Percentiles rank a stretch among this genome's conserved stretches.
These are phyloP conservation scores for Bubo bubo DNA, from an alignment of 2,113 vertebrate species.

Conservation along the genomic window DNA sequence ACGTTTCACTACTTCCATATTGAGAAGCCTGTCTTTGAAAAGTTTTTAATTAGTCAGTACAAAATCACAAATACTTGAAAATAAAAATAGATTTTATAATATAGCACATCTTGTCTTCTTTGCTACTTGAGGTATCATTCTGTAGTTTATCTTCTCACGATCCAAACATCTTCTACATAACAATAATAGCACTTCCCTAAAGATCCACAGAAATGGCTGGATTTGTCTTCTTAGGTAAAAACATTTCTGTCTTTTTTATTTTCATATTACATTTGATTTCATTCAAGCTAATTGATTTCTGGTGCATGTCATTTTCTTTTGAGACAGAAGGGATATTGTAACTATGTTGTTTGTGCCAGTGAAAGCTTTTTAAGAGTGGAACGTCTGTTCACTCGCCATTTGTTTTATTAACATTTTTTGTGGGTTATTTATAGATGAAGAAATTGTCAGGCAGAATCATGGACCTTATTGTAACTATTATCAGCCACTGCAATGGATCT, in stretches of 20 bases:
- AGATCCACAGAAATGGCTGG: background rate
- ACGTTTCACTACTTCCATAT: background rate
- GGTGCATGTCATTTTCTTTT: fast-evolving
- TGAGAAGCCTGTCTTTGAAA: background rate
- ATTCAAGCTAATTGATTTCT: background rate
- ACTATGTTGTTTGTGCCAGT: background rate
- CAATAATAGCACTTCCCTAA: background rate
- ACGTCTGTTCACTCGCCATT: background rate
- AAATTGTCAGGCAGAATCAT: background rate
- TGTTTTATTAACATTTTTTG: background rate
- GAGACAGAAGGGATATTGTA: background rate
- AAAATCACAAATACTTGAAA: background rate
- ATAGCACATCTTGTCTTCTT: background rate
- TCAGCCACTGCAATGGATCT: background rate
- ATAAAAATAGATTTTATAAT: background rate
- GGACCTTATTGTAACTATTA: background rate
- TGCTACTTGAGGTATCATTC: background rate
- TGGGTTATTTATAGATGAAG: background rate
- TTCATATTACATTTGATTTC: background rate
- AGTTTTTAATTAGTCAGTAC: background rate
- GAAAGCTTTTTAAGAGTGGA: background rate
- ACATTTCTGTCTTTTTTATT: background rate
- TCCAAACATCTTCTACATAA: background rate
- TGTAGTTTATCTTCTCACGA: background rate
- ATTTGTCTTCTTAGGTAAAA: background rate